Percentiles rank a stretch among this genome's conserved stretches.
These are phyloP conservation scores for Manacus vitellinus DNA, from an alignment of 2,113 vertebrate genomes.

Conservation along the genomic window DNA sequence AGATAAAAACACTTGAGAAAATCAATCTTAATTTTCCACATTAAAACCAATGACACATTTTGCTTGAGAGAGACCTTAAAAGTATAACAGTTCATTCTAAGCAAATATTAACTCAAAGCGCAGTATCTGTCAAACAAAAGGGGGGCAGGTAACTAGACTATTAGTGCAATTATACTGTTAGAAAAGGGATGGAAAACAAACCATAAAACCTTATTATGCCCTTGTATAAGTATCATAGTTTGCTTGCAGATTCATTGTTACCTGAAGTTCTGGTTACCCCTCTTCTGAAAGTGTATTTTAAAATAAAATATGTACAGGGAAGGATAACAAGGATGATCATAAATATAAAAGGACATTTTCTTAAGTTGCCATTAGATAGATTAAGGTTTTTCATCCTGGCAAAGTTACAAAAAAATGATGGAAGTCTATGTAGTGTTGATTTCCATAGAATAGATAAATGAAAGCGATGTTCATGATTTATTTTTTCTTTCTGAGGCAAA, in stretches of 20 bases:
- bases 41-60: neutral
- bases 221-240: neutral
- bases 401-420: neutral
- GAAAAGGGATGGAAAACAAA: neutral
- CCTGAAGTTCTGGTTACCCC: neutral
- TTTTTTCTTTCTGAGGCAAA: neutral
- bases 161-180: neutral
- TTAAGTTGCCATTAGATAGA: neutral
- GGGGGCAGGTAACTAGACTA: neutral
- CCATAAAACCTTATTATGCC: neutral
- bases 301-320: neutral
- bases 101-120: neutral
- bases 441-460: neutral
- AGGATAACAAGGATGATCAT: neutral
- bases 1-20: neutral
- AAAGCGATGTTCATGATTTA: neutral
- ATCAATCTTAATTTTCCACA: neutral
- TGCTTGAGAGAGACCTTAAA: neutral
- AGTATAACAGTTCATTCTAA: neutral
- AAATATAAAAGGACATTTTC: neutral
- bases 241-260: neutral
- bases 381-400: neutral
- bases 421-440: neutral
- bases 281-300: neutral
- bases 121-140: neutral